phyloP scores from a whole-genome alignment of 1,140 invertebrate genomes.

The Brachystomella parvula region DNA sequence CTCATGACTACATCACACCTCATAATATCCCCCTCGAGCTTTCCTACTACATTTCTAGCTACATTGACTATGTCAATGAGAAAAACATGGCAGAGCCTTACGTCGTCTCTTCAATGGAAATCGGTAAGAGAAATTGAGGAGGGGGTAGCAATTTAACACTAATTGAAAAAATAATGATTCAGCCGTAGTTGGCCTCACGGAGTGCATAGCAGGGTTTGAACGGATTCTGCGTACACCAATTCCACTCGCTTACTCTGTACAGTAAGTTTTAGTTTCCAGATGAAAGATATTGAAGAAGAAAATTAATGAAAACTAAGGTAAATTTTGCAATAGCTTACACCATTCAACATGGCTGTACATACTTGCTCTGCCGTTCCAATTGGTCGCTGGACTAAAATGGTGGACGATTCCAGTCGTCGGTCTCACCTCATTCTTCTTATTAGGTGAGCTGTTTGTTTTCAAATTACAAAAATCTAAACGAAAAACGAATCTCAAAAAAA shows the following conservation, averaged over 20 bases:
- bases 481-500: no score
- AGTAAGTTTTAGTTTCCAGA: no score
- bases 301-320: no score
- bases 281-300: no score
- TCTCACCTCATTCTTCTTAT: constrained; percentile 13
- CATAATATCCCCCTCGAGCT: constrained; percentile 31
- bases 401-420: constrained; percentile 16
- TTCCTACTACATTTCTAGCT: constrained; percentile 9
- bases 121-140: not conserved
- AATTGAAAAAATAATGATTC: not conserved
- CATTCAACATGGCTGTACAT: constrained; percentile 24
- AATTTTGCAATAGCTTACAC: constrained; percentile 18
- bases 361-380: constrained; percentile 16
- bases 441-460: constrained; percentile 21
- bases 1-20: constrained; percentile 16
- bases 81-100: not conserved
- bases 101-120: constrained; percentile 2
- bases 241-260: constrained; percentile 5
- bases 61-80: constrained; percentile 8
- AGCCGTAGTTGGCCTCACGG: constrained; percentile 14
- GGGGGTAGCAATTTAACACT: not conserved
- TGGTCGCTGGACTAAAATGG: constrained; percentile 16
- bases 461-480: no score
- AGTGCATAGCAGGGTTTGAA: constrained; percentile 10
- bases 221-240: constrained; percentile 13